phyloP scores from a whole-genome alignment of 2,888 invertebrate species.

The Biston betularia region DNA sequence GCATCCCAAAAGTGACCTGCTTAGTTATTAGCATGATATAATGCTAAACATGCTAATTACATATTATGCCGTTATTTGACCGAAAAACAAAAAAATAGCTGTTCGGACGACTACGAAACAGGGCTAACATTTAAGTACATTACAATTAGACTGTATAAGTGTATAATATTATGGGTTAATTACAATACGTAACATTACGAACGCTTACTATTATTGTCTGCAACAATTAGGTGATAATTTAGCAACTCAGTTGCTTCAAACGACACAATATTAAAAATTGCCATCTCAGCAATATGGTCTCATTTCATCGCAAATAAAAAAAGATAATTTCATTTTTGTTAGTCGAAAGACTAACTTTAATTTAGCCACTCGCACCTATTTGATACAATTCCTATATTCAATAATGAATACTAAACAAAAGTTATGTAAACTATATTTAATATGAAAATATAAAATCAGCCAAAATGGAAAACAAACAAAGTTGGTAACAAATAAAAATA shows the following conservation, averaged over 20 bases:
- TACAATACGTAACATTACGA: slow-evolving; percentile 49
- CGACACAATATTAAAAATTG: slow-evolving; percentile 9
- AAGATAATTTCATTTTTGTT: slow-evolving; percentile 10
- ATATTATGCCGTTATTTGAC: not conserved
- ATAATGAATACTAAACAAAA: not conserved
- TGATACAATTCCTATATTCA: slow-evolving; percentile 24
- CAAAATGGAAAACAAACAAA: not conserved
- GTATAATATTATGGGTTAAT: slow-evolving; percentile 42
- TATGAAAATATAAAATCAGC: not conserved
- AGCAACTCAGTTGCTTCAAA: slow-evolving; percentile 38
- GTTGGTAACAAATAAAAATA: slow-evolving; percentile 59
- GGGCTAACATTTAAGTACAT: slow-evolving; percentile 45
- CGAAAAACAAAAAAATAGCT: not conserved
- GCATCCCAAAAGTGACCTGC: not conserved
- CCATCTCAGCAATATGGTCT: slow-evolving; percentile 18
- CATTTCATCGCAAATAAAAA: slow-evolving; percentile 41
- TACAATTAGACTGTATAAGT: slow-evolving; percentile 37
- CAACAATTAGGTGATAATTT: slow-evolving; percentile 48
- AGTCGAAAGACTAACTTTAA: not conserved
- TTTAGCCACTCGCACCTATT: slow-evolving; percentile 14
- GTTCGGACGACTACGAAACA: slow-evolving; percentile 50
- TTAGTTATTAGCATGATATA: not conserved
- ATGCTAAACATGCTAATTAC: not conserved
- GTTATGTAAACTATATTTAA: not conserved
- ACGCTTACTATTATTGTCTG: slow-evolving; percentile 61